These are phyloP conservation scores for Neolamprologus variostigma DNA, from an alignment of 2,113 vertebrate species.

Conservation along the genomic window DNA sequence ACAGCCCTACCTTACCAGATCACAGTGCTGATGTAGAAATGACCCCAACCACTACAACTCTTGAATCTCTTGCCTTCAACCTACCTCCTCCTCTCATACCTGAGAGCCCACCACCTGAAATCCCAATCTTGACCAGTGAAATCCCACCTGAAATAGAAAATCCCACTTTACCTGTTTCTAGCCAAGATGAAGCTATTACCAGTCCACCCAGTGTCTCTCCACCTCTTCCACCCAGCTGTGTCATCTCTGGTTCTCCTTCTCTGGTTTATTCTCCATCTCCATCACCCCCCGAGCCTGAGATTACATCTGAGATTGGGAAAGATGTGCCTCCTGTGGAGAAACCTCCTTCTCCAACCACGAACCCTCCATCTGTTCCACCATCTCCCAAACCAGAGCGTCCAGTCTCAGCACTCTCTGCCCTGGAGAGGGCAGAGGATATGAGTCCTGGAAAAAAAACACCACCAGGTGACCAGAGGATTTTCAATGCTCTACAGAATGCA, in stretches of 20 bases:
- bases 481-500: slow-evolving; percentile 63
- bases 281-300: background rate
- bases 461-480: slow-evolving; percentile 49
- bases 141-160: background rate
- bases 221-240: background rate
- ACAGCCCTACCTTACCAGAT: background rate
- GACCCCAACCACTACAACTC: background rate
- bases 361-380: background rate
- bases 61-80: background rate
- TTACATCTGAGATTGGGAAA: background rate
- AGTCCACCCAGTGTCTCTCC: background rate
- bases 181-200: background rate
- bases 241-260: background rate
- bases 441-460: background rate
- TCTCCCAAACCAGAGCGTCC: slow-evolving; percentile 16
- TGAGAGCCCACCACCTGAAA: background rate
- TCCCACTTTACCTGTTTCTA: background rate
- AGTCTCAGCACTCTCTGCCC: slow-evolving; percentile 23
- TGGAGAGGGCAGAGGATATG: slow-evolving; percentile 60
- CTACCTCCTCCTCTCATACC: slow-evolving; percentile 5
- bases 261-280: background rate
- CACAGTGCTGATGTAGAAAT: background rate
- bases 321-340: background rate
- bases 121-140: background rate
- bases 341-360: background rate